A percentile compares a stretch with the other conserved stretches of the same genome.
These are phyloP conservation scores for Leptestheria dahalacensis DNA, from an alignment of 1,140 invertebrate species.

Conservation along the genomic window DNA sequence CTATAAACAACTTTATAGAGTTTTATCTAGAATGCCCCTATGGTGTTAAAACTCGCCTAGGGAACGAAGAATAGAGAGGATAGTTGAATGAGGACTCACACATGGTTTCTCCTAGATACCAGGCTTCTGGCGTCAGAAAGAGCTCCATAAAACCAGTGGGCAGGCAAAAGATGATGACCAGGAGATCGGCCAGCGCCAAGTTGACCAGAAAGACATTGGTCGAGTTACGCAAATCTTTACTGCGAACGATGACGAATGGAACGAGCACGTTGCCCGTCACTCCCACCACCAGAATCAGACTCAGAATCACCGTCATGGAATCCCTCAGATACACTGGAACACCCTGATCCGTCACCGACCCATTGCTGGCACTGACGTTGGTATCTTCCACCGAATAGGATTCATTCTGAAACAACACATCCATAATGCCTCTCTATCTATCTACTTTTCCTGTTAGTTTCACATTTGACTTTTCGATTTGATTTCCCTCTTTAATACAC, in stretches of 20 bases:
- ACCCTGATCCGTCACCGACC: background rate
- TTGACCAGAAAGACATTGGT: slow-evolving; percentile 47
- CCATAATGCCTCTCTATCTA: too few species aligned
- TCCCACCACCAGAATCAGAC: slow-evolving; percentile 11
- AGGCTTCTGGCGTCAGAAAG: slow-evolving; percentile 54
- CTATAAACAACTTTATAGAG: background rate
- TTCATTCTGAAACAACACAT: background rate
- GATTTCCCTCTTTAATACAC: background rate
- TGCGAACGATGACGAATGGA: slow-evolving; percentile 15
- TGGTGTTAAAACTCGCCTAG: too few species aligned
- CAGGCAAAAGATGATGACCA: slow-evolving; percentile 40
- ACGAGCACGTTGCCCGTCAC: slow-evolving; percentile 15
- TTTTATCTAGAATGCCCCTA: background rate
- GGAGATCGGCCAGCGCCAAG: slow-evolving; percentile 39
- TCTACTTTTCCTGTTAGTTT: too few species aligned
- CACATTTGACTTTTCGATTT: background rate
- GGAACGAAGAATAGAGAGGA: slow-evolving; percentile 1
- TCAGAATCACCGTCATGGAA: slow-evolving; percentile 4
- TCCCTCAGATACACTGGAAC: background rate
- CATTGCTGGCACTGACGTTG: too few species aligned
- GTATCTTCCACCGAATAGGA: background rate
- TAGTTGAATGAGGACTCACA: slow-evolving; percentile 53
- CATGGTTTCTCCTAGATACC: slow-evolving; percentile 75
- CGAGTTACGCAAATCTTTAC: slow-evolving; percentile 31
- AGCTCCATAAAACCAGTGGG: slow-evolving; percentile 26